phyloP scores from a whole-genome alignment of 2,113 vertebrate genomes.

The Neomonachus schauinslandi region DNA sequence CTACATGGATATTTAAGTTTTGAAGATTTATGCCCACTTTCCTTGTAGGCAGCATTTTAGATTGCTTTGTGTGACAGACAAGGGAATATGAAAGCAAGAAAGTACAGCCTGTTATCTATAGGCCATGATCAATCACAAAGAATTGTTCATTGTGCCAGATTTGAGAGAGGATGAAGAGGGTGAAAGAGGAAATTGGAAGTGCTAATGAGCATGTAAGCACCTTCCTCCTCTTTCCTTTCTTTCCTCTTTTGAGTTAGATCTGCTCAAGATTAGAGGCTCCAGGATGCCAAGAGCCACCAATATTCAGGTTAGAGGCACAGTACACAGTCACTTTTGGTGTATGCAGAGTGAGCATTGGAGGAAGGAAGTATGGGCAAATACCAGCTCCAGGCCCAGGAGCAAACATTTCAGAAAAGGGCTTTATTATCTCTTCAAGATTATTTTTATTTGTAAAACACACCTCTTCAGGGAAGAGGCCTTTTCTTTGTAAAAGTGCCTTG shows the following conservation, averaged over 20 bases:
- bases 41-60: neutral
- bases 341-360: neutral
- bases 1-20: neutral
- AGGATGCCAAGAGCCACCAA: neutral
- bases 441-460: conserved; percentile 8
- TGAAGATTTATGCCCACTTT: conserved; percentile 8
- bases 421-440: conserved; percentile 4
- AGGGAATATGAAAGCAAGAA: conserved; percentile 45
- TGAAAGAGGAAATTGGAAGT: conserved; percentile 77
- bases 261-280: conserved; percentile 16
- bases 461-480: neutral
- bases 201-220: conserved; percentile 61
- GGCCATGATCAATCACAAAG: conserved; percentile 70
- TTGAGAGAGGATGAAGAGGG: neutral
- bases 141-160: conserved; percentile 66
- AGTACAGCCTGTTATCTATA: conserved; percentile 47
- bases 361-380: neutral
- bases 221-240: conserved; percentile 48
- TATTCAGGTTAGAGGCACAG: neutral
- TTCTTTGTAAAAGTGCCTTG: neutral
- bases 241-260: conserved; percentile 42
- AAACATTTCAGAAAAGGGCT: conserved; percentile 18
- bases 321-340: neutral
- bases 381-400: neutral
- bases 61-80: conserved; percentile 51